Percentiles rank a stretch among this genome's conserved stretches.
These are phyloP conservation scores for Schizopygopsis malacanthus DNA, from an alignment of 2,797 vertebrate species.

Conservation along the genomic window DNA sequence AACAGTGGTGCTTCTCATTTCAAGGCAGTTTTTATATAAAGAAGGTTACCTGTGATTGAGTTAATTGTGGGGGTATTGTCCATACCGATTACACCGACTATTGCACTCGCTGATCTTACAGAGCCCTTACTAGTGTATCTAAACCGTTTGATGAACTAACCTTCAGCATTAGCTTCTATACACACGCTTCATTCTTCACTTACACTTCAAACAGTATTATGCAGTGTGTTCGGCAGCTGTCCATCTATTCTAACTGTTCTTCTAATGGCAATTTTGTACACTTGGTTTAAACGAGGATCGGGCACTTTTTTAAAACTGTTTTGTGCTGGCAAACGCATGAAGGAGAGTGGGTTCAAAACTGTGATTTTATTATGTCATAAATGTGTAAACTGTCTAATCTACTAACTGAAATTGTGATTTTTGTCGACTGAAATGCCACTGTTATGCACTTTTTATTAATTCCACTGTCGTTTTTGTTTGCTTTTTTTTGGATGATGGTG, in stretches of 20 bases:
- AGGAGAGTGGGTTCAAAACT: constrained; percentile 54
- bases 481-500: constrained; percentile 54
- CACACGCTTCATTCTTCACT: neutral
- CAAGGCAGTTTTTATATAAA: neutral
- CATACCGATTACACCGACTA: neutral
- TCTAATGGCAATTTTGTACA: constrained; percentile 51
- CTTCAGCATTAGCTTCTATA: neutral
- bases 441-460: constrained; percentile 85
- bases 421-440: constrained; percentile 72
- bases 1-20: constrained; percentile 8
- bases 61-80: neutral
- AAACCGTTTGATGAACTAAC: neutral
- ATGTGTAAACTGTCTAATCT: constrained; percentile 52
- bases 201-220: constrained; percentile 21
- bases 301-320: constrained; percentile 11
- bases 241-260: constrained; percentile 41
- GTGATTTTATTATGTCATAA: constrained; percentile 60
- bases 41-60: neutral
- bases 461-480: constrained; percentile 63
- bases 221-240: constrained; percentile 35
- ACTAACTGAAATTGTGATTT: constrained; percentile 70
- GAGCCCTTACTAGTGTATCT: neutral
- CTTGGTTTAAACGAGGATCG: neutral
- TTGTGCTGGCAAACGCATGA: constrained; percentile 27
- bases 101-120: neutral